Evolutionary conservation across 1,140 invertebrate species (phyloP), one percentile per base, ranked within the genome.

Genomic region (Aphelinus atriplicis): DNA sequence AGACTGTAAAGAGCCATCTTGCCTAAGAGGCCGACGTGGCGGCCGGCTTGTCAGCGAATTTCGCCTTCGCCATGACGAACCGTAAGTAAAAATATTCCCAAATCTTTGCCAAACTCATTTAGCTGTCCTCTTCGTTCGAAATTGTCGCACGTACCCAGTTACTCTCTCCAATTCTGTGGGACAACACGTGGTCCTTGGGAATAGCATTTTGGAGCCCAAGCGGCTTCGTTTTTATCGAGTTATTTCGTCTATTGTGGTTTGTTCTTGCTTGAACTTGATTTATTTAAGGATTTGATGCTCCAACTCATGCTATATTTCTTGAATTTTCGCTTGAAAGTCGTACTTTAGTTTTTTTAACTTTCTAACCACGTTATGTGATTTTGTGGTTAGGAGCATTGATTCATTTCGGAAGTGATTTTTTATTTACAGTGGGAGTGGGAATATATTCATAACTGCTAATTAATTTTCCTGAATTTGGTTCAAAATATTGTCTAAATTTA

Each of bases 11-110:
- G 80, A 83, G 85, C 86, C 85, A 87, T 87, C 81, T 87, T 86
- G 82, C 83, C 81, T 65, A 75, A 60, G 69, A 51, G 77, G 84
- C 78, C 86, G 82, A 87, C 86, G 85, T 86, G 85, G 85, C 84
- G 80, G 79, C 81, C 81, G 85, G 84, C 78, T 80, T 79, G 72
- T 48, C n/a, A 74, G 56, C 61, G 74, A 51, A 79, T 78, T 69
- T 51, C 55, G 66, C 56, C 1, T 0, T 69, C 71, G 80, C 71
- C 48, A 87, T 85, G 83, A 81, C 78, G 77, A 74, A 78, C 61
- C 63, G 86, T 87, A 76, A 85, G 86, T 86, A 80, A 77, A 77
- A 42, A 63, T 68, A 58, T 45, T n/a, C 64, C 47, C 6, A 58
- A 47, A 56, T 73, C 53, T 75, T 60, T 66, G 69, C 4, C 48